Base-by-base conservation (phyloP, 2,888 invertebrate genomes). In the Lithodes maja region DNA sequence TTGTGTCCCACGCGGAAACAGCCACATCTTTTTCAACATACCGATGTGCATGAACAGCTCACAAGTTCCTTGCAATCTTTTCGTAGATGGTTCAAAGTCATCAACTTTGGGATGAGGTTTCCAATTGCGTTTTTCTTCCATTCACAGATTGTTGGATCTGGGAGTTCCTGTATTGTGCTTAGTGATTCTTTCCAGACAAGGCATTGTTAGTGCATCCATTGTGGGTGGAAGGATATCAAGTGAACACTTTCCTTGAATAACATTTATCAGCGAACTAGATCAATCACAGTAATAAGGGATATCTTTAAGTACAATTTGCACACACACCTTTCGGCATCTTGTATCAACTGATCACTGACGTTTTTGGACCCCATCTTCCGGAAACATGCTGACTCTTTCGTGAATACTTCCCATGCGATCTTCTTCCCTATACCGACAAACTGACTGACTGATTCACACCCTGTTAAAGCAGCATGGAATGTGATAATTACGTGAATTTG, bases 91-190 rank as follows among this genome's bases (percentile, higher is more conserved):
- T 50, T 78, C 79, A 78, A 78, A 3, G 53, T 78, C 79, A 78
- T 52, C 79, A 78, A 78, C 33, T 78, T 78, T 78, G 79, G 79
- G 52, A 75, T 75, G 75, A 75, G 75, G 75, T 75, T 75, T 75
- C 75, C 75, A 74, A 3, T 74, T 33, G 75, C n/a, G 52, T 52
- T n/a, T 15, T 50, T 7, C 52, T n/a, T 78, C 53, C 79, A 78
- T 78, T 50, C 79, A 78, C 53, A 50, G 33, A 33, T 50, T 78
- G 53, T 53, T 78, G 52, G 50, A 50, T 78, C 79, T 50, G 79
- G 79, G 1, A 78, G 79, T 12, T 78, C 79, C 52, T 52, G 79
- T 52, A 78, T 50, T 33, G 50, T 7, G 52, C 5, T 52, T 74
- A 74, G 33, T 15, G 79, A 33, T 78, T 78, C 50, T 78, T 78